Base-by-base conservation (phyloP, 2,888 invertebrate genomes). In the Habroteleia sp. region DNA sequence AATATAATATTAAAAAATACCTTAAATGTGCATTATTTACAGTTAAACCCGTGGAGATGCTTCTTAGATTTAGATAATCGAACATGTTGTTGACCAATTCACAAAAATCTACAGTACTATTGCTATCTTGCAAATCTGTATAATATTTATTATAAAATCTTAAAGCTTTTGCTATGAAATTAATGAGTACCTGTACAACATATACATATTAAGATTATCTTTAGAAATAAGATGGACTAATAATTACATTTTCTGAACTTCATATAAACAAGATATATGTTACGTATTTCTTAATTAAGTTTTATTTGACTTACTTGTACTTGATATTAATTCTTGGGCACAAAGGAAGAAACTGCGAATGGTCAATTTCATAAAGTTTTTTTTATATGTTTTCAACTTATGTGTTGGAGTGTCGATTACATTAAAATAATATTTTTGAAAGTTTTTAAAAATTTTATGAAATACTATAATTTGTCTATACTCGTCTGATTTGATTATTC, bases 71-170 rank as follows among this genome's bases (percentile, higher is more conserved):
- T 16, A 16, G 16, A 5, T 14, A 6, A 16, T 37, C 37, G 5
- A 37, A 37, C 8, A 37, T n/a, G 5, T 1, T n/a, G 16, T 37
- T 37, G 1, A 37, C 16, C 37, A 14, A 37, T 7, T 16, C 0
- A 4, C 37, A 37, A 4, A 37, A 37, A 5, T 37, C 37, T n/a
- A n/a, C 16, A 1, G 37, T 37, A 16, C 37, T 16, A 16, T 37
- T 16, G 8, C 37, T 37, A n/a, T 37, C 37, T 16, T 37, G 6
- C 5, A 37, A 37, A 1, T 37, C n/a, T n/a, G 16, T n/a, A 6
- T 37, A 16, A n/a, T 37, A 37, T 1, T 1, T 16, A 37, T 2
- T 16, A 8, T 37, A 37, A 37, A 16, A 37, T 16, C n/a, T 6
- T 37, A 37, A 16, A 16, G n/a, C 37, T 16, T 16, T n/a, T 1